These are phyloP conservation scores for Oconnorella tubifera DNA, from an alignment of 2,888 invertebrate genomes.

Conservation along the genomic window DNA sequence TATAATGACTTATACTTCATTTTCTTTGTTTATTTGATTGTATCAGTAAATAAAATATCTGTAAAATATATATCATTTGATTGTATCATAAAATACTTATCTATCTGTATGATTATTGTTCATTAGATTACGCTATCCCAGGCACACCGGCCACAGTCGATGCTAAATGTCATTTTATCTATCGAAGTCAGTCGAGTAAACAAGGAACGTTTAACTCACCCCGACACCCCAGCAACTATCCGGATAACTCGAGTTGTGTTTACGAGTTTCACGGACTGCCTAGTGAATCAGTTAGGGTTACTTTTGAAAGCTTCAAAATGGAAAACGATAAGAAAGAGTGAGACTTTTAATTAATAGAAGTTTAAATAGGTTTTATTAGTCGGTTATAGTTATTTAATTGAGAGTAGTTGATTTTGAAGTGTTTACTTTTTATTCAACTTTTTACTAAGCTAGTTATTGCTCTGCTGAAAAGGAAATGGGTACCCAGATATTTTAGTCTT, in stretches of 20 bases:
- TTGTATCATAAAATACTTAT: too few relatives aligned
- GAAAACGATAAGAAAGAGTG: conserved; percentile 17
- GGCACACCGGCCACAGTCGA: conserved; percentile 90
- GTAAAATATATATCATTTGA: too few relatives aligned
- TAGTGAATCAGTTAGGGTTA: conserved; percentile 44
- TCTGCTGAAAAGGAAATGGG: too few relatives aligned
- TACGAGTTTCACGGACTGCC: conserved; percentile 55
- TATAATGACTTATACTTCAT: too few relatives aligned
- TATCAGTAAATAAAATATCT: too few relatives aligned
- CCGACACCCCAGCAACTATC: conserved; percentile 60
- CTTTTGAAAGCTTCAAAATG: conserved; percentile 46
- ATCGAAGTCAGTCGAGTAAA: conserved; percentile 58
- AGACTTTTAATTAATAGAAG: too few relatives aligned
- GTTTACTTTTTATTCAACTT: conserved; percentile 4
- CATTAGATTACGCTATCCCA: conserved; percentile 87
- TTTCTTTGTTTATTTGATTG: too few relatives aligned
- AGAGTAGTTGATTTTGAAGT: neutral
- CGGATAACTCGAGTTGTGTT: conserved; percentile 55
- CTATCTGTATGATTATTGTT: too few relatives aligned
- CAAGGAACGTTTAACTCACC: conserved; percentile 79
- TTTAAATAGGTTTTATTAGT: neutral
- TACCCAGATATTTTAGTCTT: too few relatives aligned
- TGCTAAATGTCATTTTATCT: conserved; percentile 78
- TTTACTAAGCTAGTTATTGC: too few relatives aligned
- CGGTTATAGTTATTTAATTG: neutral